Conservation (phyloP, 2,888 invertebrate species). For the Patella ulyssiponensis region DNA sequence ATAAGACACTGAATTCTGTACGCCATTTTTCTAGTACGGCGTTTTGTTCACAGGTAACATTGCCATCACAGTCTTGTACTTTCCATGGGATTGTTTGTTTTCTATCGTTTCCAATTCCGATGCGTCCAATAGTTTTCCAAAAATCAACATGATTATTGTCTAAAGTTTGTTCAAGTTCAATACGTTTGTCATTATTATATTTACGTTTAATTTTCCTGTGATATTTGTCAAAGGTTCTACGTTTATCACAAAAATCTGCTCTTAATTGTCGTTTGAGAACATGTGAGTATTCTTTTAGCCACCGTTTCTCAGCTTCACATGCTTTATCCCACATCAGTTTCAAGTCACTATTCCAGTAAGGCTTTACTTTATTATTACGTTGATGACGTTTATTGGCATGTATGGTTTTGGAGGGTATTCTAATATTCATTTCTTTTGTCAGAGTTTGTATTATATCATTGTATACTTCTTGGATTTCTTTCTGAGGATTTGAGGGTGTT, state of each 20-base stretch:
- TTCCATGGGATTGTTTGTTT: no score
- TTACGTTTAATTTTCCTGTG: neutral
- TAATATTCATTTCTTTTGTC: neutral
- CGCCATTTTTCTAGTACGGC: no score
- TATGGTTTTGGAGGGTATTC: neutral
- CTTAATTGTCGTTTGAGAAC: neutral
- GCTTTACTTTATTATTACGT: neutral
- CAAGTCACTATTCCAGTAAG: neutral
- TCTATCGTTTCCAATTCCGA: no score
- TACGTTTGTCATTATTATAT: neutral
- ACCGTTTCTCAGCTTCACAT: neutral
- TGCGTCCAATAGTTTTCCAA: no score
- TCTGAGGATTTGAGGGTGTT: neutral
- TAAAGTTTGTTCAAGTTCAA: no score
- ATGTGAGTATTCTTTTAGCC: neutral
- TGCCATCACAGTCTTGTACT: no score
- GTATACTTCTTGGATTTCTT: slow-evolving; percentile 3
- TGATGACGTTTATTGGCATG: neutral
- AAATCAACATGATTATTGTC: no score
- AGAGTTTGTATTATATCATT: neutral
- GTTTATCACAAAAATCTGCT: neutral
- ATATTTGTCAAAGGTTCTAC: neutral
- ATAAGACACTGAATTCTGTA: no score
- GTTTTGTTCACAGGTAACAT: no score
- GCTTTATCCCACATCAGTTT: neutral